These are phyloP conservation scores for Latrodectus hesperus DNA, from an alignment of 2,888 invertebrate species.

Conservation along the genomic window DNA sequence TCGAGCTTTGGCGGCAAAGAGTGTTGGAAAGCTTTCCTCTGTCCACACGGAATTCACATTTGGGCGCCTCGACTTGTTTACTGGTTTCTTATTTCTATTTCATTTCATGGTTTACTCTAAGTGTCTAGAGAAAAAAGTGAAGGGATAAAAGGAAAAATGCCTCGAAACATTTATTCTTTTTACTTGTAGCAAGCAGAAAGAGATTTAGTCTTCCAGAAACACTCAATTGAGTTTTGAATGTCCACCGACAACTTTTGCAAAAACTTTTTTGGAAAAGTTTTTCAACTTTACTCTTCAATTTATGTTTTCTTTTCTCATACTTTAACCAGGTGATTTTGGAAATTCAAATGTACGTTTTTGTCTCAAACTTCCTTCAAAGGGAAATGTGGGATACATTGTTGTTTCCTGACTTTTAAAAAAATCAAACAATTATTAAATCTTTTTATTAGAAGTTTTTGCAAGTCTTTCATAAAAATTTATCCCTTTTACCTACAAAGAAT, in stretches of 20 bases:
- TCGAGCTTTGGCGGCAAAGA: constrained; percentile 45
- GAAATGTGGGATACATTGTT: no score
- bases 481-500: no score
- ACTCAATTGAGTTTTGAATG: constrained; percentile 63
- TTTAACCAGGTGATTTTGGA: neutral
- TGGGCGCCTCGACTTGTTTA: constrained; percentile 39
- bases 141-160: neutral
- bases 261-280: constrained; percentile 11
- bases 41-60: constrained; percentile 61
- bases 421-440: no score
- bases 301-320: neutral
- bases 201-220: neutral
- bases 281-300: neutral
- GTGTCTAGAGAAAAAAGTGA: constrained; percentile 13
- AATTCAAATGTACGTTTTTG: neutral
- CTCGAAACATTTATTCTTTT: neutral
- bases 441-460: no score
- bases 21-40: constrained; percentile 48
- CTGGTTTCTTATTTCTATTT: constrained; percentile 14
- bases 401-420: no score
- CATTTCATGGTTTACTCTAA: constrained; percentile 29
- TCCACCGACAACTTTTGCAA: constrained; percentile 26
- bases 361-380: no score
- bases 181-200: neutral
- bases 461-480: no score